phyloP scores from a whole-genome alignment of 2,797 vertebrate species.

The Remorina albescens region DNA sequence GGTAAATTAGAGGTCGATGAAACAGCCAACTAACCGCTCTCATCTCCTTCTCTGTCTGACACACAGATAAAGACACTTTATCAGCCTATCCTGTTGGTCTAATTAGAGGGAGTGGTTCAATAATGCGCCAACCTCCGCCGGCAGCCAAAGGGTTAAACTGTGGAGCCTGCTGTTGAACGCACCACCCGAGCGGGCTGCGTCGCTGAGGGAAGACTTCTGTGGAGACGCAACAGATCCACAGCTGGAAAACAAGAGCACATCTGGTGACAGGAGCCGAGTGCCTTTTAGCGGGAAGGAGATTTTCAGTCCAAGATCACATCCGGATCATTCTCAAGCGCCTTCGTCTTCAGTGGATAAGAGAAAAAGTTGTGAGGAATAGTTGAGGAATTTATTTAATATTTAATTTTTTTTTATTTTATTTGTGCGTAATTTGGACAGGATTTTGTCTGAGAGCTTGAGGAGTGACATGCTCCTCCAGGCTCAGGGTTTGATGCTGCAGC shows the following conservation, averaged over 20 bases:
- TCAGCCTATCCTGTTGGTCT: conserved; percentile 23
- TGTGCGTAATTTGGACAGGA: conserved; percentile 21
- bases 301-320: neutral
- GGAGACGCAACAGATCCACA: conserved; percentile 81
- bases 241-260: conserved; percentile 68
- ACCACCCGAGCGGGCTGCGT: conserved; percentile 76
- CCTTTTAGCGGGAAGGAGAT: conserved; percentile 1
- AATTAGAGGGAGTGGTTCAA: conserved; percentile 72
- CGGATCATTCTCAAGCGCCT: conserved; percentile 12
- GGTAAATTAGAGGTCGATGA: neutral
- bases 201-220: conserved; percentile 72
- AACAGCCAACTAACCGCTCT: conserved; percentile 4
- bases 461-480: conserved; percentile 15
- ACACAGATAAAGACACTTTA: conserved; percentile 1
- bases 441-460: neutral
- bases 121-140: conserved; percentile 53
- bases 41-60: neutral
- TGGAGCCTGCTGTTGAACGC: conserved; percentile 67
- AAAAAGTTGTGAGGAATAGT: conserved; percentile 65
- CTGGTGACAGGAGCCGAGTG: conserved; percentile 45
- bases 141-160: conserved; percentile 78
- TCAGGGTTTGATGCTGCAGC: neutral
- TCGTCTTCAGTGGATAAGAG: conserved; percentile 10
- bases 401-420: no score
- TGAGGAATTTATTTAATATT: no score